phyloP scores from a whole-genome alignment of 2,797 vertebrate species.

The Gastrophryne carolinensis region DNA sequence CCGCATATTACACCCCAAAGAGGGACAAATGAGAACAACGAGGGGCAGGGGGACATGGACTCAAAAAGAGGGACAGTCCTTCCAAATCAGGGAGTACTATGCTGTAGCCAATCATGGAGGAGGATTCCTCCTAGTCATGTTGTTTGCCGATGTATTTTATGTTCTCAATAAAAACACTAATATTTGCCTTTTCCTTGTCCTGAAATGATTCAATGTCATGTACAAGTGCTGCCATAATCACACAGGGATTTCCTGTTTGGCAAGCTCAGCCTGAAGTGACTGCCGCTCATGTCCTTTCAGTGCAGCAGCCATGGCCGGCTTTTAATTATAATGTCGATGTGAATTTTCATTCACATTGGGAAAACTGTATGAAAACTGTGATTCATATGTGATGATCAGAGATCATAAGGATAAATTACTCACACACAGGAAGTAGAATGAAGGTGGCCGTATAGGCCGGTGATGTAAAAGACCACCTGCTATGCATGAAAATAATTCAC shows the following conservation, averaged over 20 bases:
- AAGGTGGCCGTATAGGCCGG: not conserved
- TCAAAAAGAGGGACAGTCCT: too few species aligned
- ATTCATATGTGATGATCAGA: slow-evolving; percentile 6
- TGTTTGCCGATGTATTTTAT: not conserved
- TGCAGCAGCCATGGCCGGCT: not conserved
- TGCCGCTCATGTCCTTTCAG: not conserved
- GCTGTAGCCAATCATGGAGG: too few species aligned
- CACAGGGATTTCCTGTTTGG: slow-evolving; percentile 42
- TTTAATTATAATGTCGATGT: not conserved
- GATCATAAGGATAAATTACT: not conserved
- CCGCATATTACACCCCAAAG: too few species aligned
- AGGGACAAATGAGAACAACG: too few species aligned
- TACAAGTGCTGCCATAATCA: slow-evolving; percentile 6
- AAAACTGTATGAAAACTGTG: slow-evolving; percentile 3
- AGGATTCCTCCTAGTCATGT: too few species aligned
- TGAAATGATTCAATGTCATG: not conserved
- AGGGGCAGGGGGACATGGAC: too few species aligned
- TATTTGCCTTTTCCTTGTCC: slow-evolving; percentile 11
- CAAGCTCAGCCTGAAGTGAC: slow-evolving; percentile 4
- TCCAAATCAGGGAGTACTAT: too few species aligned
- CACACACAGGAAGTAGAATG: slow-evolving; percentile 3
- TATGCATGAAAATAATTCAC: too few species aligned
- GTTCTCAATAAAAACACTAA: too few species aligned
- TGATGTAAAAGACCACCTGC: not conserved
- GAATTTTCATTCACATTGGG: slow-evolving; percentile 13